A percentile compares a stretch with the other conserved stretches of the same genome.
phyloP scores from a whole-genome alignment of 2,797 vertebrate species.

The Typhlichthys subterraneus region DNA sequence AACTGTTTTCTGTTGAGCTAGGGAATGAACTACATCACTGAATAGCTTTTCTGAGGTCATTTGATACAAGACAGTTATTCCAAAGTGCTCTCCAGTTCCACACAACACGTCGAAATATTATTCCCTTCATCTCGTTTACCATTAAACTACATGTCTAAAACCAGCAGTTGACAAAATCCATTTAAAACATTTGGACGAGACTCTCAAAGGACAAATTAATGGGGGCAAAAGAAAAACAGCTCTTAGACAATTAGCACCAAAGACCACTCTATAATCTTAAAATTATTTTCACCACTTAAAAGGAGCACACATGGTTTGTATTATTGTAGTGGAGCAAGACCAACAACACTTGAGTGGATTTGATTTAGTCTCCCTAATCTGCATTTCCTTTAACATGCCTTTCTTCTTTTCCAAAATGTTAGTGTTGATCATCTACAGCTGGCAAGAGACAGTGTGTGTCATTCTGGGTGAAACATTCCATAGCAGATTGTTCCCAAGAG shows the following conservation, averaged over 20 bases:
- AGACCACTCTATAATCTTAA: slow-evolving; percentile 77
- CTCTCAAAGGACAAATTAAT: slow-evolving; percentile 71
- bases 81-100: slow-evolving; percentile 30
- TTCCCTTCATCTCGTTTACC: slow-evolving; percentile 62
- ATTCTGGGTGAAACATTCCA: slow-evolving; percentile 50
- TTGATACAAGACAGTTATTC: too few species aligned
- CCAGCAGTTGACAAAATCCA: slow-evolving; percentile 67
- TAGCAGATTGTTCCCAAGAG: slow-evolving; percentile 51
- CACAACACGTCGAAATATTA: slow-evolving; percentile 66
- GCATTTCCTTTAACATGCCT: slow-evolving; percentile 71
- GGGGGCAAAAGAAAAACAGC: slow-evolving; percentile 70
- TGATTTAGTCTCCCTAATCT: slow-evolving; percentile 72
- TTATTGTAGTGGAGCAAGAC: slow-evolving; percentile 63
- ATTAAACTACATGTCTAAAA: slow-evolving; percentile 68
- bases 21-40: slow-evolving; percentile 57
- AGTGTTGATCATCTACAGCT: slow-evolving; percentile 69
- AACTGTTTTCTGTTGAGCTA: slow-evolving; percentile 41
- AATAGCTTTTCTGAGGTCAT: slow-evolving; percentile 39
- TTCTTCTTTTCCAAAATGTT: slow-evolving; percentile 67
- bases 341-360: slow-evolving; percentile 72
- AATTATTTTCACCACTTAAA: slow-evolving; percentile 79
- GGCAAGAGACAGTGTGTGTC: slow-evolving; percentile 54
- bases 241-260: slow-evolving; percentile 77
- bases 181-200: slow-evolving; percentile 62
- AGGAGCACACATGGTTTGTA: slow-evolving; percentile 73